Conservation (phyloP, 2,113 vertebrate genomes). For the Garra rufa region DNA sequence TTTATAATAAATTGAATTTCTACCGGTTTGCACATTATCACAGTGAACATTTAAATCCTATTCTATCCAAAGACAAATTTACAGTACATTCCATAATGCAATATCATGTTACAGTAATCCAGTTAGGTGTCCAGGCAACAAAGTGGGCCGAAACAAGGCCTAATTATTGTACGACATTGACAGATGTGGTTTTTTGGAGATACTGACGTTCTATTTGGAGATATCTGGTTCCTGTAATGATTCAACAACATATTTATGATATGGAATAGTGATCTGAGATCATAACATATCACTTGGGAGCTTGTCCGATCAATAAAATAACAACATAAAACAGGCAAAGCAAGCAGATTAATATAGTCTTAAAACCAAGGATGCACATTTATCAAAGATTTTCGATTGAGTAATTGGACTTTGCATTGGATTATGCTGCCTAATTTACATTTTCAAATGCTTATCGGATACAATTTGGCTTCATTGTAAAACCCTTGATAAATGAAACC, state of each 20-base stretch:
- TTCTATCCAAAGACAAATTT: slow-evolving; percentile 28
- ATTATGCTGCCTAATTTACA: slow-evolving; percentile 48
- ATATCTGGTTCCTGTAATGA: slow-evolving; percentile 2
- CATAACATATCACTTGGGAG: slow-evolving; percentile 41
- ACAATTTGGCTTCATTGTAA: slow-evolving; percentile 4
- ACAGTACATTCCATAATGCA: slow-evolving; percentile 59
- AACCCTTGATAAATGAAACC: slow-evolving; percentile 76
- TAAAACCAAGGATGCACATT: slow-evolving; percentile 64
- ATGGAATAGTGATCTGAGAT: slow-evolving; percentile 27
- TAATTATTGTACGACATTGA: slow-evolving; percentile 39
- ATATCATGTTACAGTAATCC: slow-evolving; percentile 60
- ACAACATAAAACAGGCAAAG: slow-evolving; percentile 55
- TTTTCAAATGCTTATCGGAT: slow-evolving; percentile 53
- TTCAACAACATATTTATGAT: not conserved
- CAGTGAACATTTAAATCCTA: slow-evolving; percentile 43
- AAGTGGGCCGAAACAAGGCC: slow-evolving; percentile 43
- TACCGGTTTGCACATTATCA: slow-evolving; percentile 5
- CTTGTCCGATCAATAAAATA: slow-evolving; percentile 50
- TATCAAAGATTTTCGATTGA: slow-evolving; percentile 74
- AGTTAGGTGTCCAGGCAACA: slow-evolving; percentile 50
- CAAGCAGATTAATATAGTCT: slow-evolving; percentile 60
- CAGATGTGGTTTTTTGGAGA: slow-evolving; percentile 20
- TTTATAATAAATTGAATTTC: not conserved
- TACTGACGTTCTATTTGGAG: slow-evolving; percentile 15
- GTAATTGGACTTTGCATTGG: not conserved